Evolutionary conservation across 2,888 invertebrate species (phyloP).

Genomic region (Lacanobia wlatinum): DNA sequence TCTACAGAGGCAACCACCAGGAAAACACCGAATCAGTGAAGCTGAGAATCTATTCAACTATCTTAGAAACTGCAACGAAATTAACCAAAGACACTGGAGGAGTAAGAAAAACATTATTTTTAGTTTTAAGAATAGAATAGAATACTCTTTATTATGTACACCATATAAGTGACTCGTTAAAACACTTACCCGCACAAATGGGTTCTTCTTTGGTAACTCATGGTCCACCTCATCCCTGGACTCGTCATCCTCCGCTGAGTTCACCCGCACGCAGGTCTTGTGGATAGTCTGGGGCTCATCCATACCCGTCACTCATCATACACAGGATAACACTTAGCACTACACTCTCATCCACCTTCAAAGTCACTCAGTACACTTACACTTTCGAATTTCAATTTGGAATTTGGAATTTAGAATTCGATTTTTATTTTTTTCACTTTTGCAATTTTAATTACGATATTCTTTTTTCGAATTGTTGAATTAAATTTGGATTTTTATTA

Average conservation of each 20-base stretch:
- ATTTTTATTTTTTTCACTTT: slow-evolving; percentile 8
- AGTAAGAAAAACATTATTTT: no score
- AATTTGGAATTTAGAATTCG: slow-evolving; percentile 32
- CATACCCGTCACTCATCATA: slow-evolving; percentile 88
- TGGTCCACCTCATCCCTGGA: slow-evolving; percentile 86
- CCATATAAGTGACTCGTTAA: not conserved
- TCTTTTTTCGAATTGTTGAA: slow-evolving; percentile 3
- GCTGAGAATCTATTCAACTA: no score
- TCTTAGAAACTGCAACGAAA: no score
- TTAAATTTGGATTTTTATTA: slow-evolving; percentile 31
- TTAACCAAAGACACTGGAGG: no score
- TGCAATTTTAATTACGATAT: not conserved
- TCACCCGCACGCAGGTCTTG: slow-evolving; percentile 87
- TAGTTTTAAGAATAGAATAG: no score
- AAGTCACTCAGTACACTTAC: slow-evolving; percentile 22
- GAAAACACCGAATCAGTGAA: no score
- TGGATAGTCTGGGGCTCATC: slow-evolving; percentile 84
- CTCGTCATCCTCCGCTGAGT: slow-evolving; percentile 86
- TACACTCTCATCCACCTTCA: slow-evolving; percentile 50
- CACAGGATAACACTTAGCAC: slow-evolving; percentile 66
- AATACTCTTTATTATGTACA: no score
- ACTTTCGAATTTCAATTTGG: slow-evolving; percentile 37
- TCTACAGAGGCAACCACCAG: no score
- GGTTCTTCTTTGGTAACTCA: slow-evolving; percentile 85
- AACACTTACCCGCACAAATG: slow-evolving; percentile 84